Evolutionary conservation across 2,888 invertebrate species (phyloP).

Genomic region (Amphipoea oculea): DNA sequence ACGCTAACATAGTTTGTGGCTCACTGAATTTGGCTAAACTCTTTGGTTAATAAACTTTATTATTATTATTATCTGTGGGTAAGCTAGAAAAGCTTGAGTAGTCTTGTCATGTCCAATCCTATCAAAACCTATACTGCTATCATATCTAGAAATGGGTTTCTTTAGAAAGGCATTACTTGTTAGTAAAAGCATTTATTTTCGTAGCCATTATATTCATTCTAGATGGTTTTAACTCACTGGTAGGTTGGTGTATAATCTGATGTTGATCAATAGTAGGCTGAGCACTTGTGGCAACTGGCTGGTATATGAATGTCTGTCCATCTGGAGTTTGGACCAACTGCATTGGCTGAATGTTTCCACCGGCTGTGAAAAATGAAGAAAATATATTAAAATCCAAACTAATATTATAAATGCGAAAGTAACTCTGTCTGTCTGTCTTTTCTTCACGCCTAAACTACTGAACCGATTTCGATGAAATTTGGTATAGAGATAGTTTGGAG

Average conservation of each 20-base stretch:
- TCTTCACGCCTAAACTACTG: no score
- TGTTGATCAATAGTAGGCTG: conserved; percentile 85
- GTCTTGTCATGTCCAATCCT: neutral
- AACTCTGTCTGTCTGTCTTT: no score
- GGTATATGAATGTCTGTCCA: conserved; percentile 97
- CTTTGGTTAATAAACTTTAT: neutral
- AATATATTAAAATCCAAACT: neutral
- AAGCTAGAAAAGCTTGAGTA: neutral
- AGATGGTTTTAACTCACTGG: conserved; percentile 73
- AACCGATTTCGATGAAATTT: no score
- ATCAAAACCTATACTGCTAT: neutral
- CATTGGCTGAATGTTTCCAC: conserved; percentile 94
- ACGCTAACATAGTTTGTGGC: neutral
- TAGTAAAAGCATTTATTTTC: neutral
- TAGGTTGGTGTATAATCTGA: conserved; percentile 86
- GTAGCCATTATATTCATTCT: neutral
- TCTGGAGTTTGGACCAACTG: conserved; percentile 97
- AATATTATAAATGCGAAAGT: no score
- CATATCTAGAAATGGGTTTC: neutral
- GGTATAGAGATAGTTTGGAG: no score
- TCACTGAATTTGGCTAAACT: neutral
- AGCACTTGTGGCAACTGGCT: conserved; percentile 90
- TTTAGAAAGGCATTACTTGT: neutral
- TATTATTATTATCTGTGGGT: neutral
- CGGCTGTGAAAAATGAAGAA: conserved; percentile 74